phyloP scores from a whole-genome alignment of 2,113 vertebrate species.

The Cromileptes altivelis region DNA sequence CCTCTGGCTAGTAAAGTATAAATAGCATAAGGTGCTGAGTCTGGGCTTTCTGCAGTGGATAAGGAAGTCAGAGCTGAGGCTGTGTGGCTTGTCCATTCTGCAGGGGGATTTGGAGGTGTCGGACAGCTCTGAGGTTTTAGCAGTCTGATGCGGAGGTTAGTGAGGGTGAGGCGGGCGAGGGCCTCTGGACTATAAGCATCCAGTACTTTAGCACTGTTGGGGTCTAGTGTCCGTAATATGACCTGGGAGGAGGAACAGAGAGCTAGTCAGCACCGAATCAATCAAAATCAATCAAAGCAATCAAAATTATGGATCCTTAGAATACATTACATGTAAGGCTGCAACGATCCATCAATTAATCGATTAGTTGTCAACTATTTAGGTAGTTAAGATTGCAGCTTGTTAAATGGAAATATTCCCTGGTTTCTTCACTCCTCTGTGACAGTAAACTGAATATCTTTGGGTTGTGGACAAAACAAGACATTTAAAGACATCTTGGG shows the following conservation, averaged over 20 bases:
- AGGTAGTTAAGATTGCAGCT: too few relatives aligned
- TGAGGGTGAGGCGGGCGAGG: constrained; percentile 87
- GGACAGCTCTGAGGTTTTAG: constrained; percentile 88
- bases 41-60: constrained; percentile 73
- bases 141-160: constrained; percentile 89
- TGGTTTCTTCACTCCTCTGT: too few relatives aligned
- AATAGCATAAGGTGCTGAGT: constrained; percentile 87
- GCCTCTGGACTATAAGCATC: constrained; percentile 89
- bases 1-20: constrained; percentile 89
- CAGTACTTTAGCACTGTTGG: constrained; percentile 76
- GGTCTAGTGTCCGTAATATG: constrained; percentile 88
- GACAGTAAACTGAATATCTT: too few relatives aligned
- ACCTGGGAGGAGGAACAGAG: constrained; percentile 80
- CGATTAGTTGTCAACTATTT: too few relatives aligned
- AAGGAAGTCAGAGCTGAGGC: constrained; percentile 8
- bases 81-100: background rate
- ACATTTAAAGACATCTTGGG: too few relatives aligned
- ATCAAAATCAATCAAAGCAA: too few relatives aligned
- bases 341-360: too few relatives aligned
- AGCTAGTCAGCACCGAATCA: constrained; percentile 2
- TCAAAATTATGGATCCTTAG: background rate
- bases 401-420: too few relatives aligned
- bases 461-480: too few relatives aligned
- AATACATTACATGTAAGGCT: background rate
- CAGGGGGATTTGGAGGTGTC: background rate